Evolutionary conservation across 1,140 invertebrate genomes (phyloP).

Genomic region (Eubasilissa regina): DNA sequence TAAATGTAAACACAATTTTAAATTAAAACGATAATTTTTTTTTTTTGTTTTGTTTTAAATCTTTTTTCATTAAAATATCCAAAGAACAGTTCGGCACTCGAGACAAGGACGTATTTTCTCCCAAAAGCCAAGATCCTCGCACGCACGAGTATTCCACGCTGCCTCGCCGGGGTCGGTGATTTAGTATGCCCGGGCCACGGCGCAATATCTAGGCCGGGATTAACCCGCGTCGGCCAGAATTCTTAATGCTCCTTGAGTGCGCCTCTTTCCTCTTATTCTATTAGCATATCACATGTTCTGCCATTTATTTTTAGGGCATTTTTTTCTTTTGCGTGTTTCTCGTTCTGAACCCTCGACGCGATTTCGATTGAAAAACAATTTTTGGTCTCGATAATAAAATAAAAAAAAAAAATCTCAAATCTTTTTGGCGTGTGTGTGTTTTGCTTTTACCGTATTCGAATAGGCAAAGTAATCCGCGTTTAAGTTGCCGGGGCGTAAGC

Average conservation of each 20-base stretch:
- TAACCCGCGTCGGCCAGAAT: slow-evolving; percentile 56
- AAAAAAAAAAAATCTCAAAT: too few species aligned
- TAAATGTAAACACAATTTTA: too few species aligned
- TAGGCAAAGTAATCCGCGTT: too few species aligned
- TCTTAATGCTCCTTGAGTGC: slow-evolving; percentile 56
- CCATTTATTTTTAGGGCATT: slow-evolving; percentile 4
- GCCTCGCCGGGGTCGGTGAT: slow-evolving; percentile 36
- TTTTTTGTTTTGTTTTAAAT: too few species aligned
- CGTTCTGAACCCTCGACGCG: neutral
- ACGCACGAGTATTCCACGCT: neutral
- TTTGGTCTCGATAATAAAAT: too few species aligned
- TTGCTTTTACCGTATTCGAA: too few species aligned
- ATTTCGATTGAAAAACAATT: too few species aligned
- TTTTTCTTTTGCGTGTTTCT: neutral
- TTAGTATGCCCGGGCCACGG: slow-evolving; percentile 53
- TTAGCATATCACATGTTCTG: slow-evolving; percentile 38
- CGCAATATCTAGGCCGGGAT: slow-evolving; percentile 55
- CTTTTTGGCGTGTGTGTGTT: too few species aligned
- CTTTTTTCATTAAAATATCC: too few species aligned
- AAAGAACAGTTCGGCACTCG: neutral
- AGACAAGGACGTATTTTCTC: neutral
- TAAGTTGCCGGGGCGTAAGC: too few species aligned
- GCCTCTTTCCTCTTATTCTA: slow-evolving; percentile 38
- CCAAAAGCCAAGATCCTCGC: slow-evolving; percentile 2
- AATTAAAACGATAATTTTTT: too few species aligned